Evolutionary conservation across 2,888 invertebrate genomes (phyloP).

Genomic region (Lumbricus terrestris): DNA sequence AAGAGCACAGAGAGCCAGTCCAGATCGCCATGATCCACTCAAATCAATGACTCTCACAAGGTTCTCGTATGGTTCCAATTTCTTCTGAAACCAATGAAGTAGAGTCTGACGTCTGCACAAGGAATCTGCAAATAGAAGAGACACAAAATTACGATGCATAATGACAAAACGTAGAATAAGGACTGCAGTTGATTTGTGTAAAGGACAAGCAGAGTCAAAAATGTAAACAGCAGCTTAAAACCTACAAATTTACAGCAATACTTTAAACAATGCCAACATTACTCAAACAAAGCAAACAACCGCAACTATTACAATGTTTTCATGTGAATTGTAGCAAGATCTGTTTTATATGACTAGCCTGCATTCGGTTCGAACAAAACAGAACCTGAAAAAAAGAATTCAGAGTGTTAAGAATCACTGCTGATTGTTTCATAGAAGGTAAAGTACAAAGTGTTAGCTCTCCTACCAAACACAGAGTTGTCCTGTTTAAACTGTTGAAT

Average conservation of each 20-base stretch:
- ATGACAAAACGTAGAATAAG: slow-evolving; percentile 64
- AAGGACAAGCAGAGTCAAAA: no score
- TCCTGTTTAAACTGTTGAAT: not conserved
- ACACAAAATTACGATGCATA: slow-evolving; percentile 56
- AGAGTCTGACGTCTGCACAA: not conserved
- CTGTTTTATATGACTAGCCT: no score
- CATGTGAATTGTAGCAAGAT: no score
- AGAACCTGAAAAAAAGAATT: no score
- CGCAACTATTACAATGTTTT: no score
- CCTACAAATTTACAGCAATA: no score
- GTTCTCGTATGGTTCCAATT: slow-evolving; percentile 68
- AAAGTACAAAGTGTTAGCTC: not conserved
- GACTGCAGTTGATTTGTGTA: no score
- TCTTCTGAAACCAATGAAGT: slow-evolving; percentile 75
- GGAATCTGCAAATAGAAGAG: not conserved
- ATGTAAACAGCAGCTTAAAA: no score
- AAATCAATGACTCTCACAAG: slow-evolving; percentile 67
- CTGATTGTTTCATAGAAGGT: not conserved
- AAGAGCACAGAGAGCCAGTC: slow-evolving; percentile 72
- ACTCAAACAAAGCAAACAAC: no score
- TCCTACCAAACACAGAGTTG: not conserved
- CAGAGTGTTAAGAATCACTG: not conserved
- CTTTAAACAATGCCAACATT: no score
- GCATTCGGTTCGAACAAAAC: no score
- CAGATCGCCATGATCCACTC: slow-evolving; percentile 71